phyloP scores from a whole-genome alignment of 2,113 vertebrate genomes.

The Taxidea taxus region DNA sequence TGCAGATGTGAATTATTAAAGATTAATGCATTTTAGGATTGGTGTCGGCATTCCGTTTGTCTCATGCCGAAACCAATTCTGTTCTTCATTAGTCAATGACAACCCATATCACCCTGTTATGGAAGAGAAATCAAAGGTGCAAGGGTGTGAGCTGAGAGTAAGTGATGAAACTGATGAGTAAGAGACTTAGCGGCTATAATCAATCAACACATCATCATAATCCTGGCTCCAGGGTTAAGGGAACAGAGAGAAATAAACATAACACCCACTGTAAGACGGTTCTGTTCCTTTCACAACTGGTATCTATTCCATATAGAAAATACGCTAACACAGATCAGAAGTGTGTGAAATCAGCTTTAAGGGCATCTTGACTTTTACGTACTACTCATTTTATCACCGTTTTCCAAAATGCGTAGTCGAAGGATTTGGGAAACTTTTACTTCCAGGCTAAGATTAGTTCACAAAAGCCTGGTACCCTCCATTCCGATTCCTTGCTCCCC shows the following conservation, averaged over 20 bases:
- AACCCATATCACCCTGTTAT: conserved; percentile 82
- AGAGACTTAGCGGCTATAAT: conserved; percentile 83
- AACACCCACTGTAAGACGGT: neutral
- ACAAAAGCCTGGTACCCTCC: neutral
- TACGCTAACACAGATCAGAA: neutral
- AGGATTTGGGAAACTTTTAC: neutral
- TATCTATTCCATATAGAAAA: neutral
- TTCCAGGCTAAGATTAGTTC: conserved; percentile 14
- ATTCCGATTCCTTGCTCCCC: neutral
- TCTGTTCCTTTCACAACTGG: neutral
- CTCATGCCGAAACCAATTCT: conserved; percentile 86
- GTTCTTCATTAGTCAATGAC: conserved; percentile 88
- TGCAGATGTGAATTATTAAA: conserved; percentile 89
- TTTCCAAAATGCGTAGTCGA: conserved; percentile 38
- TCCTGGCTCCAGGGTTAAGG: conserved; percentile 68
- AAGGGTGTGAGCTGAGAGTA: conserved; percentile 78
- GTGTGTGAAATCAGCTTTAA: neutral
- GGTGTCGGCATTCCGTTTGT: conserved; percentile 87
- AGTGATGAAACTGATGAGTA: conserved; percentile 84
- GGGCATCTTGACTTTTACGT: neutral
- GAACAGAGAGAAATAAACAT: conserved; percentile 60
- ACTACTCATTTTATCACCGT: conserved; percentile 29
- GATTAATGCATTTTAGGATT: conserved; percentile 88
- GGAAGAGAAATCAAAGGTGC: conserved; percentile 85
- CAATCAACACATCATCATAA: conserved; percentile 84